Percentiles rank a stretch among this genome's conserved stretches.
Conservation (phyloP, 2,797 vertebrate species). For the Psittacula echo region DNA sequence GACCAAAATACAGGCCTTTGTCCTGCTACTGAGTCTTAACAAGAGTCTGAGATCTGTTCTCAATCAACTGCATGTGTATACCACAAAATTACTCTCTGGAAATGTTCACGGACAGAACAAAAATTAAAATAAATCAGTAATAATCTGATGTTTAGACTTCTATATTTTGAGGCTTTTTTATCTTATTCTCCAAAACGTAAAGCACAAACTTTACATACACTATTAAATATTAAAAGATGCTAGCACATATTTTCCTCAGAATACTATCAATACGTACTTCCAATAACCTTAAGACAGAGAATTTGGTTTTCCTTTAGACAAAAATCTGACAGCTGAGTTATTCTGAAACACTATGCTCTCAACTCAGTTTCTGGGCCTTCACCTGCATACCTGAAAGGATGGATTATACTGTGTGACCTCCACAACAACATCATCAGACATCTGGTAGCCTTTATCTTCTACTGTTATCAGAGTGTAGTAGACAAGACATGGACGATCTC, state of each 20-base stretch:
- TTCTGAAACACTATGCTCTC: neutral
- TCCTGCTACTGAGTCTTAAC: neutral
- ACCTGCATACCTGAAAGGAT: constrained; percentile 85
- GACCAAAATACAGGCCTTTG: neutral
- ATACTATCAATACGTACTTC: neutral
- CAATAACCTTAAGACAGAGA: neutral
- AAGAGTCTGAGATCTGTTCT: neutral
- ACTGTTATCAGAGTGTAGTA: constrained; percentile 92
- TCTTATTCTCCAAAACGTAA: neutral
- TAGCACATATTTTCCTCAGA: neutral
- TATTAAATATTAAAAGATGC: neutral
- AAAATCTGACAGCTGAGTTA: neutral
- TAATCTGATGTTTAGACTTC: neutral
- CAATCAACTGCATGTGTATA: neutral
- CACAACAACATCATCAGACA: constrained; percentile 85
- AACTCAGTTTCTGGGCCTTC: neutral
- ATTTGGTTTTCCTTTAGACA: neutral
- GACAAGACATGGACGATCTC: constrained; percentile 86
- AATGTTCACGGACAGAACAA: neutral
- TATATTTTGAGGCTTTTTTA: neutral
- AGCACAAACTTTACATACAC: neutral
- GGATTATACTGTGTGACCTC: constrained; percentile 93
- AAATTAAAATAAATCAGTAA: neutral
- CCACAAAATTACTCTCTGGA: neutral
- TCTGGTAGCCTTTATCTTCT: constrained; percentile 81